Base-by-base conservation (phyloP, 2,113 vertebrate genomes). In the Collichthys lucidus region DNA sequence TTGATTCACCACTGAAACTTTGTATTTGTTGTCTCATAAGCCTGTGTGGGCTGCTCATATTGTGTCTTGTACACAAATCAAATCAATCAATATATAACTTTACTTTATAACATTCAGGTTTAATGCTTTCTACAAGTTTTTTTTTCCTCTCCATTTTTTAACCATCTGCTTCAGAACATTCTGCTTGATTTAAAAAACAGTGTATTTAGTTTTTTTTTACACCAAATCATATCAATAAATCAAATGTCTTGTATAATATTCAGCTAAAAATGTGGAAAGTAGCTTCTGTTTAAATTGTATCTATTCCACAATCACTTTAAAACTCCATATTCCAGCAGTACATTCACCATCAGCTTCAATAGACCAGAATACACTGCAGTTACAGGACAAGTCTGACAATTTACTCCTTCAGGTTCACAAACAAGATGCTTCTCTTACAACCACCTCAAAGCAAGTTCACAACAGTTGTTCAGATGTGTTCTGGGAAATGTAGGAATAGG, bases 361-460 rank as follows among this genome's bases (percentile, higher is more conserved):
- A 24, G 20, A 55, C 50, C 50, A 67, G 68, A 44, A 26, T 44
- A 22, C 69, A 60, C 11, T 77, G 63, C 26, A 77, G 53, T 59
- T 4, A 35, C 52, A 49, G 17, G 40, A 44, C 9, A 24, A 1
- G 15, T 47, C 26, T 42, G 14, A 44, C 19, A 12, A 12, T 24
- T 1, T 0, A 35, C 7, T 31, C 17, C 26, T 47, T 3, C 0
- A 19, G 19, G 16, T 55, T 55, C 61, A 55, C 42, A 11, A 42
- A 52, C 40, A 59, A 4, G 22, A 20, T 11, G 52, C 55, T 2
- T 59, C 40, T 6, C 24, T 31, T 12, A 7, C 11, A 22, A 24
- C 52, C 24, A 6, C 19, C 8, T 11, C 1, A 49, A n/a, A 67
- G 4, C 26, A 15, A 59, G 59, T 10, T 17, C 53, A 46, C 15